Base-by-base conservation (phyloP, 2,888 invertebrate genomes). In the Hydraecia micacea region DNA sequence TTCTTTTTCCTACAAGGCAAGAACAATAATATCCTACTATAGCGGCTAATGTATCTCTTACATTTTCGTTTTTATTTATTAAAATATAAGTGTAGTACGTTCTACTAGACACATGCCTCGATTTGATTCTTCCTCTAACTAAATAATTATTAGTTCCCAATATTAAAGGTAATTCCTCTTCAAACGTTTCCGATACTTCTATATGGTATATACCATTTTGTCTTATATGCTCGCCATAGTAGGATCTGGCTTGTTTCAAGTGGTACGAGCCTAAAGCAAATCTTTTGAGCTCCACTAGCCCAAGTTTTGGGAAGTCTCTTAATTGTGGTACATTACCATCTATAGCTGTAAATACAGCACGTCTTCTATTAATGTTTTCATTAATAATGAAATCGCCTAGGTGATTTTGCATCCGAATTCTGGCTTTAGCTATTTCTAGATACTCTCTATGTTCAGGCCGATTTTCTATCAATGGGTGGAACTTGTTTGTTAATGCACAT, bases 121-220 rank as follows among this genome's bases (percentile, higher is more conserved):
- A 62, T 62, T 62, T 62, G 0, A 63, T 36, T 63, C 36, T 63
- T 63, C 36, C 63, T 36, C 36, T 63, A 2, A 36, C 63, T 32
- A 63, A 63, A 63, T 63, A 36, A 63, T 63, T 63, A 36, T 63
- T 36, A 63, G 63, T 63, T 63, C 32, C 63, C 36, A 63, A 63
- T 36, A 36, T 11, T 63, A 63, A 36, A 63, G 36, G 36, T 49
- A 49, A 49, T 49, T 49, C 49, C 49, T 49, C 49, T 18, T 49
- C 18, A 6, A 49, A 49, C 49, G 2, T 21, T 63, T 63, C 63
- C 36, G 63, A 63, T 32, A 63, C 32, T 63, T 63, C 62, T 18
- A 63, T 32, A 32, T 36, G 9, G 36, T 63, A 36, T 8, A 63
- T 36, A 36, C 63, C 21, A 63, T 63, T 32, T 36, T 36, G 21